A percentile compares a stretch with the other conserved stretches of the same genome.
phyloP scores from a whole-genome alignment of 2,888 invertebrate genomes.

The Malthinus seriepunctatus region DNA sequence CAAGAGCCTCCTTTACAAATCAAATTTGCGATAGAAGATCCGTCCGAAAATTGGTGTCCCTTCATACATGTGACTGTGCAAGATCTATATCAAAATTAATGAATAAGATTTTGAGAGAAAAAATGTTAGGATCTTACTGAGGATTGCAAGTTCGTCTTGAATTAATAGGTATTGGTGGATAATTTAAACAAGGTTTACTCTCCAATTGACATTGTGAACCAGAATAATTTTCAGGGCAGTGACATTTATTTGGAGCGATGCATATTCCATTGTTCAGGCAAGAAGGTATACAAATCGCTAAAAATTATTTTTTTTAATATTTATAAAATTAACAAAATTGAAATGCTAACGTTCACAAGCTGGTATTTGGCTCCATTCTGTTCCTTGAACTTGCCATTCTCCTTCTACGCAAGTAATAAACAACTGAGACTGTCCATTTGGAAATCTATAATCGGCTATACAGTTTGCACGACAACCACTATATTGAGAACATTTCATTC shows the following conservation, averaged over 20 bases:
- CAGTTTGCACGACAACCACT: constrained; percentile 61
- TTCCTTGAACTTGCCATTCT: constrained; percentile 56
- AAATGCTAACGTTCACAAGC: constrained; percentile 64
- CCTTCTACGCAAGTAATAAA: constrained; percentile 57
- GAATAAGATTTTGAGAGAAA: too few relatives aligned
- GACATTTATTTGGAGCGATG: constrained; percentile 72
- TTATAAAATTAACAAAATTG: not conserved
- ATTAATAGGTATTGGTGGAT: constrained; percentile 68
- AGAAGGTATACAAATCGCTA: constrained; percentile 73
- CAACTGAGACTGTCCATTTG: constrained; percentile 56
- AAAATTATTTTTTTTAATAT: constrained; percentile 32
- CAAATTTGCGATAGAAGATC: constrained; percentile 68
- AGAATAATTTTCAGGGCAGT: constrained; percentile 72
- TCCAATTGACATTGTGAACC: constrained; percentile 77
- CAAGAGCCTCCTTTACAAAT: constrained; percentile 72
- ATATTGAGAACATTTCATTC: constrained; percentile 47
- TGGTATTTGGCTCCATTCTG: constrained; percentile 57
- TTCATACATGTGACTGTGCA: constrained; percentile 70
- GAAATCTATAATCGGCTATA: constrained; percentile 57
- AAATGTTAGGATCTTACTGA: constrained; percentile 64
- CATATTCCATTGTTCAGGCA: constrained; percentile 86
- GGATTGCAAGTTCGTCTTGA: constrained; percentile 64
- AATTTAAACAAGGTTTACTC: constrained; percentile 70
- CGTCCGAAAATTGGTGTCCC: constrained; percentile 74
- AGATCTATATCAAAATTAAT: constrained; percentile 53